These are phyloP conservation scores for Brevimyrus niger DNA, from an alignment of 2,113 vertebrate species.

Conservation along the genomic window DNA sequence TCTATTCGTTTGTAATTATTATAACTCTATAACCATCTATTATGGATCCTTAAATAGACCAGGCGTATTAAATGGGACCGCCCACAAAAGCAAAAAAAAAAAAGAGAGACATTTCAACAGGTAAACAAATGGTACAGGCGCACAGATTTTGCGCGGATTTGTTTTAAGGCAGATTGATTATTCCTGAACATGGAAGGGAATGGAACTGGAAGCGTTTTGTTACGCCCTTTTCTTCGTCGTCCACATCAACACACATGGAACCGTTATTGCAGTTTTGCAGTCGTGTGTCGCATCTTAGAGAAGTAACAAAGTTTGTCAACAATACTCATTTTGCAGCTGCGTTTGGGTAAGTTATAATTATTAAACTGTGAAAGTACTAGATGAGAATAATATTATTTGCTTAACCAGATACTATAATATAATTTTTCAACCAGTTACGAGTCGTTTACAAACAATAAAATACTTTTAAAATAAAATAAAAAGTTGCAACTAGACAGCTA, in stretches of 20 bases:
- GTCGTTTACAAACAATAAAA: neutral
- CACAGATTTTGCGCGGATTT: no score
- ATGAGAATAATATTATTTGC: neutral
- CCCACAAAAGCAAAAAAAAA: neutral
- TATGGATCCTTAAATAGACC: neutral
- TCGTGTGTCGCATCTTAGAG: neutral
- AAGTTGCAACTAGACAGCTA: neutral
- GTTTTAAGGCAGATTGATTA: neutral
- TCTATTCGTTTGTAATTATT: neutral
- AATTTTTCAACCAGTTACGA: neutral
- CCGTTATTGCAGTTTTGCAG: neutral
- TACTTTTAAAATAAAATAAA: neutral
- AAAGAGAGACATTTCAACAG: neutral
- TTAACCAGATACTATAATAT: neutral
- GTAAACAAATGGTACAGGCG: no score
- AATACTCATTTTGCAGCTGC: neutral
- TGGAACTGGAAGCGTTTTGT: neutral
- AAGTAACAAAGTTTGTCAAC: neutral
- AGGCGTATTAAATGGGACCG: neutral
- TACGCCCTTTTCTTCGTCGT: neutral
- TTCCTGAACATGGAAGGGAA: neutral
- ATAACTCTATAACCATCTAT: neutral
- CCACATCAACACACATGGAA: neutral
- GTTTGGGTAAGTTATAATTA: neutral
- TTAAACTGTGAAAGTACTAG: neutral